These are phyloP conservation scores for Cirrhinus mrigala DNA, from an alignment of 2,797 vertebrate species.

Conservation along the genomic window DNA sequence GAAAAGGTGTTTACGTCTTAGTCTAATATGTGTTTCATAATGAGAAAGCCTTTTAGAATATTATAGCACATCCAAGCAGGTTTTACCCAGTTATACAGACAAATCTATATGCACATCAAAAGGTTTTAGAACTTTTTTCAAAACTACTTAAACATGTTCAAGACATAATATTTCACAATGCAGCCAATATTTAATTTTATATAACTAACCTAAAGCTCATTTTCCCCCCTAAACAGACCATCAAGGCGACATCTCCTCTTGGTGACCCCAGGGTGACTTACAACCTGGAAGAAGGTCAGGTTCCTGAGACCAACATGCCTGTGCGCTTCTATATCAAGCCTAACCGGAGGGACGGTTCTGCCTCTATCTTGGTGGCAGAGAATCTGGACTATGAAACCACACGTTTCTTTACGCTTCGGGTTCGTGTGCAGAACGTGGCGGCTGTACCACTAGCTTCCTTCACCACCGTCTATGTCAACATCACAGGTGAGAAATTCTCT, in stretches of 20 bases:
- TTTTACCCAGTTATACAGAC: slow-evolving; percentile 44
- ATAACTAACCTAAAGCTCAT: slow-evolving; percentile 3
- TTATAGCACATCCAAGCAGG: slow-evolving; percentile 48
- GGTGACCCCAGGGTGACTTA: slow-evolving; percentile 89
- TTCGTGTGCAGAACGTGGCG: slow-evolving; percentile 88
- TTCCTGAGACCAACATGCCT: slow-evolving; percentile 90
- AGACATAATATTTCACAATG: background rate
- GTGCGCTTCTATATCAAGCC: slow-evolving; percentile 90
- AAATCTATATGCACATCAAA: slow-evolving; percentile 26
- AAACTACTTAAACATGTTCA: background rate
- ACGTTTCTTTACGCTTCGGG: slow-evolving; percentile 82
- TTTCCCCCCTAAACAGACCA: slow-evolving; percentile 73
- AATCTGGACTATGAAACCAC: slow-evolving; percentile 89
- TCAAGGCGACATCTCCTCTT: slow-evolving; percentile 87
- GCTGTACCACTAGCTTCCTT: slow-evolving; percentile 88
- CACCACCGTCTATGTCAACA: slow-evolving; percentile 83
- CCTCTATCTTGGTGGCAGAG: slow-evolving; percentile 88
- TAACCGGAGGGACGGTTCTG: slow-evolving; percentile 86
- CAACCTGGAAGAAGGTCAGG: slow-evolving; percentile 89
- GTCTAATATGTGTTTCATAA: slow-evolving; percentile 39
- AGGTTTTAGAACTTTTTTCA: background rate
- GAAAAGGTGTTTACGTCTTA: slow-evolving; percentile 43
- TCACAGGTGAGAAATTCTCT: slow-evolving; percentile 80
- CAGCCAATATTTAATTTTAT: background rate
- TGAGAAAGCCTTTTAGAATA: slow-evolving; percentile 20